A percentile compares a stretch with the other conserved stretches of the same genome.
These are phyloP conservation scores for Bothrops jararaca DNA, from an alignment of 2,113 vertebrate genomes.

Conservation along the genomic window DNA sequence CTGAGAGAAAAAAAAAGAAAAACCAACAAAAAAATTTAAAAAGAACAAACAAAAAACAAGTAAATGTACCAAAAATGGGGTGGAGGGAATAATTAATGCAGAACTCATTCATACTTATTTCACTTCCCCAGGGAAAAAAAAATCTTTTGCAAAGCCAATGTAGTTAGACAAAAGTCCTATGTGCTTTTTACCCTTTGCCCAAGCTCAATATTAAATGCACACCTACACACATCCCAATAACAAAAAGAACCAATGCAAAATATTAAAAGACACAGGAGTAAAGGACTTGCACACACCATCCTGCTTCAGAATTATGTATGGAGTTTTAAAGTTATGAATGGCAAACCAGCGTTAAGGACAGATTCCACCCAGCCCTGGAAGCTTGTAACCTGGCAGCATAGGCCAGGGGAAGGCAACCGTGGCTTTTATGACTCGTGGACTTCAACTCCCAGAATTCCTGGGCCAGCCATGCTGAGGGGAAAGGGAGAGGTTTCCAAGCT, in stretches of 20 bases:
- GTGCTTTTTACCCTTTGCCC: conserved; percentile 50
- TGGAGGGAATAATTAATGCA: conserved; percentile 13
- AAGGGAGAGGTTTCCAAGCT: no score
- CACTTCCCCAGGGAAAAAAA: background rate
- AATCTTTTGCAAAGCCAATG: conserved; percentile 36
- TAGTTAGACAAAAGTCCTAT: conserved; percentile 39
- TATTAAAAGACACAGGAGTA: conserved; percentile 68
- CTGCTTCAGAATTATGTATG: conserved; percentile 57
- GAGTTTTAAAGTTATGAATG: conserved; percentile 33
- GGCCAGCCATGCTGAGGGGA: no score
- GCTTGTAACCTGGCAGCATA: conserved; percentile 33
- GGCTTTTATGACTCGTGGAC: no score
- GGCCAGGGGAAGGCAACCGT: no score
- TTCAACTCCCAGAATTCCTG: no score
- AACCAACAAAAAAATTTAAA: background rate
- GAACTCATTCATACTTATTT: conserved; percentile 31
- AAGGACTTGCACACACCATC: conserved; percentile 55
- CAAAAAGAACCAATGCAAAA: conserved; percentile 64
- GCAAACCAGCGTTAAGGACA: conserved; percentile 38
- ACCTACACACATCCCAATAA: background rate
- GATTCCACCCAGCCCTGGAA: conserved; percentile 22
- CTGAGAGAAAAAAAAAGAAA: conserved; percentile 39
- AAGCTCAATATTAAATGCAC: conserved; percentile 36
- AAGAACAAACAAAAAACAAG: conserved; percentile 20
- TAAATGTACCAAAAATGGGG: conserved; percentile 45